Evolutionary conservation across 2,888 invertebrate species (phyloP).

Genomic region (Trissonchulus latispiculum): DNA sequence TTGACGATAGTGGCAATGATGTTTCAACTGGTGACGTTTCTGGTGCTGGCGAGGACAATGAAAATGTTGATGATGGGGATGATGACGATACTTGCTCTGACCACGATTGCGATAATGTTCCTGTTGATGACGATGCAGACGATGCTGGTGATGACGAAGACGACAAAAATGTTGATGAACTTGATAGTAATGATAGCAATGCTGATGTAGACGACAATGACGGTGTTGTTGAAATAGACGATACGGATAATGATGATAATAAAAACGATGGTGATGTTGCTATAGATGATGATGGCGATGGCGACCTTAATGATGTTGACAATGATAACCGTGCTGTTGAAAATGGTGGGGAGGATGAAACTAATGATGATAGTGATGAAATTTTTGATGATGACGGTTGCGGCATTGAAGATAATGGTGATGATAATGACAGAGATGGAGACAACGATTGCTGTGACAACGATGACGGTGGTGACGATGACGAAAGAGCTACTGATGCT

Average conservation of each 20-base stretch:
- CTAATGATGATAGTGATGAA: constrained; percentile 9
- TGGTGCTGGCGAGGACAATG: no score
- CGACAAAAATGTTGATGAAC: not conserved
- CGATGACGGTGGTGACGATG: no score
- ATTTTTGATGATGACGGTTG: constrained; percentile 5
- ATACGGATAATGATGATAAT: constrained; percentile 6
- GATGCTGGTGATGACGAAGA: not conserved
- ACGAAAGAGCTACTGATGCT: no score
- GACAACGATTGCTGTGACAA: no score
- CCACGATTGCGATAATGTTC: no score
- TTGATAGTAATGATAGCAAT: constrained; percentile 7
- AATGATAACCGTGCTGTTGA: not conserved
- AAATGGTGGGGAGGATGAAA: constrained; percentile 1
- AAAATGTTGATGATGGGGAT: no score
- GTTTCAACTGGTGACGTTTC: no score
- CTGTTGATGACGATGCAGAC: no score
- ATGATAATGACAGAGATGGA: no score
- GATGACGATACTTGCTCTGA: no score
- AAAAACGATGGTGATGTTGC: not conserved
- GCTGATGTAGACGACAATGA: not conserved
- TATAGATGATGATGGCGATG: constrained; percentile 3
- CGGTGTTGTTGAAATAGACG: not conserved
- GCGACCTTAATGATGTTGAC: constrained; percentile 3
- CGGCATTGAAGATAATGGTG: not conserved
- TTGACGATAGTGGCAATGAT: no score